These are phyloP conservation scores for Megalopta genalis DNA, from an alignment of 1,140 invertebrate genomes.

Conservation along the genomic window DNA sequence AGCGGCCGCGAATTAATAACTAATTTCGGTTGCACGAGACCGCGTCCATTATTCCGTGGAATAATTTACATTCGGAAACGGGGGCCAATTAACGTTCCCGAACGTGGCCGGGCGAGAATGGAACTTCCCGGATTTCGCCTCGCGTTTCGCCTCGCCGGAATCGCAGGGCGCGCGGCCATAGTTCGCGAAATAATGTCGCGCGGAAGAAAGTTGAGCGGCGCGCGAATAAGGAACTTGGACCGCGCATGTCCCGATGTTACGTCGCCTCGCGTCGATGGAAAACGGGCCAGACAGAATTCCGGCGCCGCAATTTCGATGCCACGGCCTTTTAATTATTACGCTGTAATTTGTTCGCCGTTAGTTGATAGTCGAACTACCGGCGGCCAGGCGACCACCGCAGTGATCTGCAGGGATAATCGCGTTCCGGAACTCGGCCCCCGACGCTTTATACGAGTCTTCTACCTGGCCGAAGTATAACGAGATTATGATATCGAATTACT, in stretches of 20 bases:
- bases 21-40: neutral
- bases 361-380: conserved; percentile 42
- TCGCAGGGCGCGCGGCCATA: neutral
- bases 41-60: neutral
- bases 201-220: neutral
- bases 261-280: neutral
- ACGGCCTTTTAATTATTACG: conserved; percentile 25
- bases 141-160: neutral
- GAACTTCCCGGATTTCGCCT: conserved; percentile 6
- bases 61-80: neutral
- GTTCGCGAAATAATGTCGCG: conserved; percentile 5
- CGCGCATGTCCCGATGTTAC: neutral
- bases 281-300: conserved; percentile 21
- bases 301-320: neutral
- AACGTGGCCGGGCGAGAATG: neutral
- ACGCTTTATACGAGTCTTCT: conserved; percentile 64
- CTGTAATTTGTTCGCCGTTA: conserved; percentile 29
- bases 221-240: neutral
- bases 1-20: neutral
- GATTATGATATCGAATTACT: conserved; percentile 68
- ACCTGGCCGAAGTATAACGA: conserved; percentile 56
- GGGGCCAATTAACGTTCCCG: neutral
- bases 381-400: conserved; percentile 25
- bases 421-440: conserved; percentile 58
- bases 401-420: conserved; percentile 60